These are phyloP conservation scores for Coremacera marginata DNA, from an alignment of 2,888 invertebrate genomes.

Conservation along the genomic window DNA sequence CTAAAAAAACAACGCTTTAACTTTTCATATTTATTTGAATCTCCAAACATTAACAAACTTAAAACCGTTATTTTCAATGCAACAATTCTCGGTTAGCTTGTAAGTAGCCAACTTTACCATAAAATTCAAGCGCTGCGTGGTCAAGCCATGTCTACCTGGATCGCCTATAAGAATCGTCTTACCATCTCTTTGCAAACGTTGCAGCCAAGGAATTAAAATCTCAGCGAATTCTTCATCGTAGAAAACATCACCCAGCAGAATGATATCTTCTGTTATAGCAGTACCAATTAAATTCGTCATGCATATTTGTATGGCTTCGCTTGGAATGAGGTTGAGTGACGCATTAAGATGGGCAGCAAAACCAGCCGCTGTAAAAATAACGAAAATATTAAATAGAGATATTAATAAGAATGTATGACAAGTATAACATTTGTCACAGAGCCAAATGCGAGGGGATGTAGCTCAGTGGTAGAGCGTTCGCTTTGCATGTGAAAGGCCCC, in stretches of 20 bases:
- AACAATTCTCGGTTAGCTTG: constrained; percentile 68
- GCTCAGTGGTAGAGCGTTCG: constrained; percentile 99
- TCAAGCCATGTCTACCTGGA: constrained; percentile 74
- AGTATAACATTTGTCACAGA: background rate
- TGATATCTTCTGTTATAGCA: constrained; percentile 69
- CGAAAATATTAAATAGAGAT: background rate
- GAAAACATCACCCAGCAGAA: constrained; percentile 80
- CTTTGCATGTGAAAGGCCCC: constrained; percentile 99
- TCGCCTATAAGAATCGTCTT: constrained; percentile 72
- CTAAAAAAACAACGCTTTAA: background rate
- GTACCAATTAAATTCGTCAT: constrained; percentile 70
- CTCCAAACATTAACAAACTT: constrained; percentile 70
- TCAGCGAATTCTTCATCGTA: constrained; percentile 75
- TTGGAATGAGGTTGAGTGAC: constrained; percentile 66
- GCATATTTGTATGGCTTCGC: constrained; percentile 63
- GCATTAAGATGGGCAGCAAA: constrained; percentile 72
- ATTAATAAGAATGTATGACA: background rate
- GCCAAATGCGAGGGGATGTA: constrained; percentile 58
- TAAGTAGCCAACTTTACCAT: constrained; percentile 70
- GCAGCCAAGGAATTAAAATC: constrained; percentile 72
- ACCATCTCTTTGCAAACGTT: constrained; percentile 60
- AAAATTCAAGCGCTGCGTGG: constrained; percentile 62
- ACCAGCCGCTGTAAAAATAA: constrained; percentile 70
- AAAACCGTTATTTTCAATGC: constrained; percentile 73
- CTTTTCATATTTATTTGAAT: constrained; percentile 43